Evolutionary conservation across 2,888 invertebrate genomes (phyloP), one percentile per base, ranked within the genome.

Genomic region (Scaptomyza polygonia): DNA sequence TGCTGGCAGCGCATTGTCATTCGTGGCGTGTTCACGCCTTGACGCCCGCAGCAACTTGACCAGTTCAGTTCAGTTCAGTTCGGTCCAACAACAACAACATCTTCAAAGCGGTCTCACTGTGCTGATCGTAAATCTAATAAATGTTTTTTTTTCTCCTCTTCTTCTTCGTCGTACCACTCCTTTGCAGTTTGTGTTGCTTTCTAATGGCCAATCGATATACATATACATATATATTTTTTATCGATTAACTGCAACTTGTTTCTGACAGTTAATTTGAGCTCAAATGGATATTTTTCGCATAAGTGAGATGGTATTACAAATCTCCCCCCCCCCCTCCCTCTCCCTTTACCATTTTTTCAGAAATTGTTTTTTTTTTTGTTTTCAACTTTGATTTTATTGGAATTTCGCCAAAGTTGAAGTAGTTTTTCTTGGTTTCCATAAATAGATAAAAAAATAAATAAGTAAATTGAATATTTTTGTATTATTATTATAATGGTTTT

Each of bases 41-140:
- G 86, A 79, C 83, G 81, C 81, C 84, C 70, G 81, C 81, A 86
- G 86, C 83, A 47, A 73, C 62, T 62, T 42, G 62, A 55, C 36
- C 42, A 44, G 65, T 64, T 72, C 48, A 5, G 34, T 34, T n/a
- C 25, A 25, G n/a, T 8, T 14, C 14, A 39, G 9, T 14, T 21
- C 5, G 4, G 49, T 21, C 21, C 21, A 21, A 21, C 21, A 2
- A 21, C 21, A 2, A 59, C 56, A 71, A 67, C 81, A 83, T 78
- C 80, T 83, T 85, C 81, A 85, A 82, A 85, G 79, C 64, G 45
- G 67, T 49, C 68, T 65, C 68, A 70, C 30, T 49, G 44, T 56
- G 57, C 73, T 76, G 79, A 88, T 89, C 88, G 79, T 84, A 89
- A 89, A 89, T 89, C 89, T 89, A 88, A 88, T 88, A 88, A 86